A percentile compares a stretch with the other conserved stretches of the same genome.
phyloP scores from a whole-genome alignment of 2,797 vertebrate genomes.

The Parauchenoglanis ngamensis region DNA sequence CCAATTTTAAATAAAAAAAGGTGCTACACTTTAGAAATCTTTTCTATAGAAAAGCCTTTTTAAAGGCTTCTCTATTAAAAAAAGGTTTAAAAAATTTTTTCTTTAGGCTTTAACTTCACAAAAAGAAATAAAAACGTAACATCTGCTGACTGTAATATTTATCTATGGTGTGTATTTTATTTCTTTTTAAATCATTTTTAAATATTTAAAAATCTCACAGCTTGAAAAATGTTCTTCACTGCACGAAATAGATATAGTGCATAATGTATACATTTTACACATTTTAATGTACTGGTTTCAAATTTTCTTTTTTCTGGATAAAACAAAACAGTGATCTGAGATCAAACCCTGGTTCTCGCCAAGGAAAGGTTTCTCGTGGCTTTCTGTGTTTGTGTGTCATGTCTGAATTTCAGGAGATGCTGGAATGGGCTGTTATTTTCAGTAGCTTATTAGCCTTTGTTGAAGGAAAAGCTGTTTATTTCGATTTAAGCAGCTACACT shows the following conservation, averaged over 20 bases:
- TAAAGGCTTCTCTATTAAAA: neutral
- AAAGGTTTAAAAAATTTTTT: neutral
- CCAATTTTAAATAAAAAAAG: too few species aligned
- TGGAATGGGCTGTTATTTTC: slow-evolving; percentile 12
- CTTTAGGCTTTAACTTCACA: too few species aligned
- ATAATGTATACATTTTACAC: neutral
- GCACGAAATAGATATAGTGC: neutral
- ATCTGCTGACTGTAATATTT: neutral
- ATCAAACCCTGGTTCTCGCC: neutral
- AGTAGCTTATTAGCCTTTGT: slow-evolving; percentile 7
- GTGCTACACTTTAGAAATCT: too few species aligned
- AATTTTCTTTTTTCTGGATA: neutral
- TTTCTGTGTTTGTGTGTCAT: neutral
- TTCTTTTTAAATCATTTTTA: neutral
- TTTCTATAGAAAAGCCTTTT: neutral
- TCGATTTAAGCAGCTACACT: neutral
- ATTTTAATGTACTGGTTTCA: neutral
- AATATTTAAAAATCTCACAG: neutral
- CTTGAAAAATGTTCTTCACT: neutral
- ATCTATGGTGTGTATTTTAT: neutral
- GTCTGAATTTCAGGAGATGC: neutral
- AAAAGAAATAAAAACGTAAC: neutral
- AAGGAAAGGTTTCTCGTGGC: neutral
- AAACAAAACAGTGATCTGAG: neutral
- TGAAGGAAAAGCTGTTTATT: neutral